These are phyloP conservation scores for Euphydryas editha DNA, from an alignment of 2,888 invertebrate genomes.

Conservation along the genomic window DNA sequence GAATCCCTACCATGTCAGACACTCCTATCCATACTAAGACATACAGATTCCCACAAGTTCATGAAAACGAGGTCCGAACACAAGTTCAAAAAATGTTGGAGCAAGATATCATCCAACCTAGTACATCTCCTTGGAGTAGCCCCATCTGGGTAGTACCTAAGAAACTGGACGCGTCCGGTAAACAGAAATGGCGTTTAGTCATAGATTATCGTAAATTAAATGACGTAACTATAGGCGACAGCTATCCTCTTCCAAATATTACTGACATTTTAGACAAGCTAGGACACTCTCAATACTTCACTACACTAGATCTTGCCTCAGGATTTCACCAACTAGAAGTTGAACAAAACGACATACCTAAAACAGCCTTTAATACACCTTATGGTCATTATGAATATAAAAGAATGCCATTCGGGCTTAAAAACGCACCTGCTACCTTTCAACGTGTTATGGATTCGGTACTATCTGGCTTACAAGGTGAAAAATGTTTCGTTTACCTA, in stretches of 20 bases:
- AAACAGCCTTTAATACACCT: background rate
- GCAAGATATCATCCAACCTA: background rate
- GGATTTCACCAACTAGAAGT: background rate
- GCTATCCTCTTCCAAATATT: background rate
- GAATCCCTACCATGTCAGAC: conserved; percentile 45
- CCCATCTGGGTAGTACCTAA: background rate
- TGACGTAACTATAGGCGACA: background rate
- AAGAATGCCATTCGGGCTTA: background rate
- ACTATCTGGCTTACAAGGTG: conserved; percentile 32
- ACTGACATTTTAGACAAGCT: background rate
- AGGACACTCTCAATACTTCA: background rate
- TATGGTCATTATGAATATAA: background rate
- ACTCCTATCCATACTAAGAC: conserved; percentile 48
- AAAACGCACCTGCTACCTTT: background rate
- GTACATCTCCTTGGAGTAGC: background rate
- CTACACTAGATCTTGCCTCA: background rate
- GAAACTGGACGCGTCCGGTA: background rate
- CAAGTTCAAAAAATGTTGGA: background rate
- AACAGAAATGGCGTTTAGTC: too few relatives aligned
- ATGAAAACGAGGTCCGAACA: conserved; percentile 45
- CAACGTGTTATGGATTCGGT: background rate
- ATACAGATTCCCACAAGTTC: conserved; percentile 49
- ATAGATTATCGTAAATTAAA: too few relatives aligned
- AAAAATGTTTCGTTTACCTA: conserved; percentile 48
- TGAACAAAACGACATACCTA: background rate